Conservation (phyloP, 2,113 vertebrate species). For the Lathamus discolor region DNA sequence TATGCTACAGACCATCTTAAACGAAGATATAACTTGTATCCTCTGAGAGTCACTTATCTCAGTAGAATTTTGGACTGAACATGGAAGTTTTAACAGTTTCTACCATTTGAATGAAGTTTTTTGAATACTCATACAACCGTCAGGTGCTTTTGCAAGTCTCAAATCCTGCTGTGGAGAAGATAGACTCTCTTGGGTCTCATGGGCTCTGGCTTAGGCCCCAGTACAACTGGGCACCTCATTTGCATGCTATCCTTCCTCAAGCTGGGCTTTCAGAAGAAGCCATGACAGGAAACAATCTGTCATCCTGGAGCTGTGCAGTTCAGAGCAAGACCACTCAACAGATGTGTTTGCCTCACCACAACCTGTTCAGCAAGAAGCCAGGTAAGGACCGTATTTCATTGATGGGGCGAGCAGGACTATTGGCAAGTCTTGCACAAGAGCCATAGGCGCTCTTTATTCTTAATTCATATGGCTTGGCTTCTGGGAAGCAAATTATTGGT, state of each 20-base stretch:
- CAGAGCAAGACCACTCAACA: neutral
- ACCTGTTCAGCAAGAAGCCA: neutral
- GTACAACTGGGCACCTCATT: neutral
- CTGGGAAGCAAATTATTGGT: neutral
- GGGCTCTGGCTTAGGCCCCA: neutral
- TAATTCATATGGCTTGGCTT: neutral
- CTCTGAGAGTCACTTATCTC: neutral
- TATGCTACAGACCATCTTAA: neutral
- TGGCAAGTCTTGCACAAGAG: neutral
- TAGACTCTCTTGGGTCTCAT: neutral
- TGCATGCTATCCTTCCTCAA: neutral
- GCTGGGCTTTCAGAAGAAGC: neutral
- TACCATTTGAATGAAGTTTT: neutral
- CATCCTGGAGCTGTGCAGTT: accelerated
- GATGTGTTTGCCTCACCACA: neutral
- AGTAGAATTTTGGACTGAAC: neutral
- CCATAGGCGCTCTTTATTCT: neutral
- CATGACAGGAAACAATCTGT: neutral
- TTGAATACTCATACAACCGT: neutral
- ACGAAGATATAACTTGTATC: accelerated
- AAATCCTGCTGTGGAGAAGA: neutral
- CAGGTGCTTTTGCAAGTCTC: neutral
- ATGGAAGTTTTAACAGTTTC: neutral
- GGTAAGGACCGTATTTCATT: neutral
- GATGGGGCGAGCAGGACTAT: neutral